Conservation (phyloP, 2,888 invertebrate genomes). For the Drosophila rellima region DNA sequence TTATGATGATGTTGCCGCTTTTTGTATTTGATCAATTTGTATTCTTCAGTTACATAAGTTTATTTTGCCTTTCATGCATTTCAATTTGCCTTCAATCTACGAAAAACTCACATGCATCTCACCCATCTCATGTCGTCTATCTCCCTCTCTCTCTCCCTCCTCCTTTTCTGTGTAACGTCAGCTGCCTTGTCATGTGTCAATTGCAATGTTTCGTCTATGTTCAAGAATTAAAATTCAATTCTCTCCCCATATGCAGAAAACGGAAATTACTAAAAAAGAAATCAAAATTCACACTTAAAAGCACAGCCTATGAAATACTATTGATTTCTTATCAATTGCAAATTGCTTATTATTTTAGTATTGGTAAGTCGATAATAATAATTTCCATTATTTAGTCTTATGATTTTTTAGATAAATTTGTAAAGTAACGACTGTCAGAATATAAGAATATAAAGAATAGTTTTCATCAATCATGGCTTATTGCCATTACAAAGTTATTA, state of each 20-base stretch:
- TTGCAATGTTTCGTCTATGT: conserved; percentile 58
- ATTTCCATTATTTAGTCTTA: no score
- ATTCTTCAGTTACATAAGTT: conserved; percentile 66
- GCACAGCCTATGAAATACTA: background rate
- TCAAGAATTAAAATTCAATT: conserved; percentile 73
- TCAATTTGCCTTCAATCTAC: conserved; percentile 58
- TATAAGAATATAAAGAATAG: no score
- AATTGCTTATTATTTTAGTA: background rate
- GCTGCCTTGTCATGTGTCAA: conserved; percentile 74
- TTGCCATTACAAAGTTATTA: no score
- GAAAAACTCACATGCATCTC: background rate
- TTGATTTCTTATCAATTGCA: background rate
- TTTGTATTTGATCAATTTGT: conserved; percentile 75
- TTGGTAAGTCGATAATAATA: no score
- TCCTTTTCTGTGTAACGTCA: conserved; percentile 1
- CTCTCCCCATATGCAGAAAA: conserved; percentile 63
- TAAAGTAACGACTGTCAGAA: no score
- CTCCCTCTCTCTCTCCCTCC: background rate
- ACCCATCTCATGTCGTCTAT: background rate
- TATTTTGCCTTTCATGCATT: conserved; percentile 71
- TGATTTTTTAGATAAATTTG: no score
- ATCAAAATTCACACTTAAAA: background rate
- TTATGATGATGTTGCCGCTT: conserved; percentile 69
- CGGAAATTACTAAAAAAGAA: conserved; percentile 70
- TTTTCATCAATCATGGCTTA: no score